Evolutionary conservation across 2,888 invertebrate genomes (phyloP).

Genomic region (Caradrina clavipalpis): DNA sequence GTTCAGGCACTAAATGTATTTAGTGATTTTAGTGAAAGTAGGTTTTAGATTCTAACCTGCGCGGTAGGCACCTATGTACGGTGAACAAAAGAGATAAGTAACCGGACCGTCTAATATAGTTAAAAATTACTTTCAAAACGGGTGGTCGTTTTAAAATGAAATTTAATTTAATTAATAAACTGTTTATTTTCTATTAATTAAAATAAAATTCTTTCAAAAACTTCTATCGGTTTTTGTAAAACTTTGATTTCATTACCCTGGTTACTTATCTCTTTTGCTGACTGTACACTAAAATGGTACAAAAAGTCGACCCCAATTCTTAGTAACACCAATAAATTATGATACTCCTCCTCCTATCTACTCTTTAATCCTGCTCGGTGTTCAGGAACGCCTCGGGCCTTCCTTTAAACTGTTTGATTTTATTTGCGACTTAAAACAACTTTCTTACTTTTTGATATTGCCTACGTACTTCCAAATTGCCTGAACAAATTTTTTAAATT

Average conservation of each 20-base stretch:
- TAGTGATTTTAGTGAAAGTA: no score
- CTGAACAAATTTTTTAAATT: background rate
- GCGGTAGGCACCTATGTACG: background rate
- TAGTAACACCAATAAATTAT: conserved; percentile 15
- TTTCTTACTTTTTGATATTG: background rate
- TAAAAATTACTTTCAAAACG: no score
- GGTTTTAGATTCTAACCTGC: background rate
- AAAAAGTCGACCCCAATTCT: background rate
- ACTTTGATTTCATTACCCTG: no score
- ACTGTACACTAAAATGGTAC: background rate
- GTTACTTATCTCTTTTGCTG: no score
- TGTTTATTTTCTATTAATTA: no score
- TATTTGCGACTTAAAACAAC: conserved; percentile 31
- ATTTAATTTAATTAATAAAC: no score
- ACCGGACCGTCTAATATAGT: no score
- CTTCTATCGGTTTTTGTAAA: no score
- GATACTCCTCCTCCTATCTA: conserved; percentile 1
- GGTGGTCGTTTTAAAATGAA: no score
- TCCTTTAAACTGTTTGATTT: conserved; percentile 36
- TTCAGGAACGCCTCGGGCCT: conserved; percentile 10
- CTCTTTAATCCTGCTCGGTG: conserved; percentile 11
- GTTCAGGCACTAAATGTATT: no score
- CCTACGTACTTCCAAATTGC: background rate
- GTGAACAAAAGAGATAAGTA: no score
- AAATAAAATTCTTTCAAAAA: no score